Conservation (phyloP, 2,888 invertebrate genomes). For the Laspeyria flexula region DNA sequence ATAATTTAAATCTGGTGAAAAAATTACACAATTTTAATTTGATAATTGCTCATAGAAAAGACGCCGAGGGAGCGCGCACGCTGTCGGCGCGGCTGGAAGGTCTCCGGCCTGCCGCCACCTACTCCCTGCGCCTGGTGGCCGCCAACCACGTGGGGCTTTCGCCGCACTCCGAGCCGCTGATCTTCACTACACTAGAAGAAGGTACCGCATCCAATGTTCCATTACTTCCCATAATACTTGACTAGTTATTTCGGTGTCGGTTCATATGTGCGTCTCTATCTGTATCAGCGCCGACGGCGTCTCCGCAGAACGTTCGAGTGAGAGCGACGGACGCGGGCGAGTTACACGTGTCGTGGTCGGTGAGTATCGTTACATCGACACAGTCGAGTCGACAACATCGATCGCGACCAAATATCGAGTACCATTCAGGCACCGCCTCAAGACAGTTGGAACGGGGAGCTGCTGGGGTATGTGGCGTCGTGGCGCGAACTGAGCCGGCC, state of each 20-base stretch:
- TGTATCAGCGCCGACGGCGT: conserved; percentile 87
- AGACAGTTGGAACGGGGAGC: conserved; percentile 90
- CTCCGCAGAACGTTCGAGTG: conserved; percentile 89
- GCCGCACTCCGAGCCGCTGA: conserved; percentile 88
- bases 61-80: conserved; percentile 43
- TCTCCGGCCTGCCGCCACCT: conserved; percentile 89
- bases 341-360: conserved; percentile 90
- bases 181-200: conserved; percentile 91
- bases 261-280: not conserved
- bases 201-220: conserved; percentile 77
- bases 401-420: too few relatives aligned
- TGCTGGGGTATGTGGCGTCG: conserved; percentile 90
- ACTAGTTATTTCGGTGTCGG: not conserved
- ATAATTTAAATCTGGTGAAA: too few relatives aligned
- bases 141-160: conserved; percentile 90
- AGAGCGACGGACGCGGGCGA: conserved; percentile 88
- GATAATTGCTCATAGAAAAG: conserved; percentile 36
- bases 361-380: too few relatives aligned
- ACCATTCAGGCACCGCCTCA: conserved; percentile 85
- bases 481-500: conserved; percentile 74
- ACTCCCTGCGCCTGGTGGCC: conserved; percentile 89
- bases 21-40: too few relatives aligned
- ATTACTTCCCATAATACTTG: too few relatives aligned
- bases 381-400: too few relatives aligned
- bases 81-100: conserved; percentile 70